These are phyloP conservation scores for Cirrhinus mrigala DNA, from an alignment of 2,797 vertebrate genomes.

Conservation along the genomic window DNA sequence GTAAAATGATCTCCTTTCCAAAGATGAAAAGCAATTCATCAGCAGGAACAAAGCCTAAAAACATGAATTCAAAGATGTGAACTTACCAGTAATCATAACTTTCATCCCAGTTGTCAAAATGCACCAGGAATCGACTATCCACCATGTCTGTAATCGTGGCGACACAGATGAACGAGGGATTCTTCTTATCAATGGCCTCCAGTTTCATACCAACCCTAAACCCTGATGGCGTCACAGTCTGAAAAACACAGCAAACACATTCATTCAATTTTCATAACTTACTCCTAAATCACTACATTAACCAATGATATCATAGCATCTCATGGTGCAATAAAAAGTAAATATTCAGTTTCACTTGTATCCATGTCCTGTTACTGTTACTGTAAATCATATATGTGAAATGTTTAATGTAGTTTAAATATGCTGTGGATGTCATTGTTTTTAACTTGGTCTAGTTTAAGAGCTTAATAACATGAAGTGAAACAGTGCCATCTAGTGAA, in stretches of 20 bases:
- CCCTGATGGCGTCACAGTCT: conserved; percentile 65
- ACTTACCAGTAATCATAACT: conserved; percentile 71
- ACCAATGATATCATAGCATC: not conserved
- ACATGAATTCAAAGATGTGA: not conserved
- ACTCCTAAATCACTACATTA: not conserved
- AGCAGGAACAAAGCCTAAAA: not conserved
- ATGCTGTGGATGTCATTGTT: not conserved
- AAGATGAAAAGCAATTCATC: not conserved
- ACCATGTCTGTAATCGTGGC: conserved; percentile 69
- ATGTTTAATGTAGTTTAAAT: not conserved
- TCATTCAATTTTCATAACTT: not conserved
- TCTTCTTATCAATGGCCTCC: conserved; percentile 73
- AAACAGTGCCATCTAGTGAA: conserved; percentile 1
- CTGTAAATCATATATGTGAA: not conserved
- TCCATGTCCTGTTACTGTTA: no score
- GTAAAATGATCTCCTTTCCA: not conserved
- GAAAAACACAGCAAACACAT: not conserved
- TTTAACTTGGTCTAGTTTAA: not conserved
- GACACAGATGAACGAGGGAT: conserved; percentile 67
- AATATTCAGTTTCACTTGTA: not conserved
- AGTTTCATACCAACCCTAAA: conserved; percentile 74
- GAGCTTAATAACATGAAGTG: not conserved
- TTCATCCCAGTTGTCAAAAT: conserved; percentile 72
- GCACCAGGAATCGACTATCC: conserved; percentile 69
- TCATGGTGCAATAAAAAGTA: not conserved